These are phyloP conservation scores for Aegithalos caudatus DNA, from an alignment of 2,113 vertebrate genomes.

Conservation along the genomic window DNA sequence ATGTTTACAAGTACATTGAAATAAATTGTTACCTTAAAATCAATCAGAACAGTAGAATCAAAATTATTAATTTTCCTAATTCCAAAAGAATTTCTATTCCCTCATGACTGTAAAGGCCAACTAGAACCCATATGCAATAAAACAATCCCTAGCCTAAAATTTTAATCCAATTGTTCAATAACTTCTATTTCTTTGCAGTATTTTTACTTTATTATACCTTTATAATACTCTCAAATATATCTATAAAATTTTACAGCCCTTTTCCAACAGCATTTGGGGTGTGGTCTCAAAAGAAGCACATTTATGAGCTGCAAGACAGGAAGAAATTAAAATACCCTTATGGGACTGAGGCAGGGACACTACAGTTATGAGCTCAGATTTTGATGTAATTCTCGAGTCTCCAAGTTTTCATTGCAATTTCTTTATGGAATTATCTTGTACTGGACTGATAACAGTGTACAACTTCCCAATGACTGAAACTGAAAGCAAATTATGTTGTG, in stretches of 20 bases:
- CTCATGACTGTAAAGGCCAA: constrained; percentile 22
- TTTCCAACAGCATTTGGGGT: constrained; percentile 67
- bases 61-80: constrained; percentile 5
- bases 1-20: background rate
- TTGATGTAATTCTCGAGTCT: constrained; percentile 1
- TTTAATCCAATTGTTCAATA: constrained; percentile 70
- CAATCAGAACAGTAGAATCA: background rate
- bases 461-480: background rate
- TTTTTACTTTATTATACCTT: constrained; percentile 70
- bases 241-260: constrained; percentile 73
- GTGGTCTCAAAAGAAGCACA: constrained; percentile 69
- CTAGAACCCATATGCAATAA: constrained; percentile 14
- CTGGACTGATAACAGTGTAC: background rate
- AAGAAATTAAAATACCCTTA: constrained; percentile 69
- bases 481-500: background rate
- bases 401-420: background rate
- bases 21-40: background rate
- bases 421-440: background rate
- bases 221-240: constrained; percentile 64
- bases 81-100: background rate
- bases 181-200: constrained; percentile 64
- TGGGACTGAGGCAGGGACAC: constrained; percentile 35
- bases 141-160: constrained; percentile 45
- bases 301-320: constrained; percentile 70
- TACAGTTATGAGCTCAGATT: background rate